A percentile compares a stretch with the other conserved stretches of the same genome.
These are phyloP conservation scores for Pycnomerus fuliginosus DNA, from an alignment of 2,888 invertebrate genomes.

Conservation along the genomic window DNA sequence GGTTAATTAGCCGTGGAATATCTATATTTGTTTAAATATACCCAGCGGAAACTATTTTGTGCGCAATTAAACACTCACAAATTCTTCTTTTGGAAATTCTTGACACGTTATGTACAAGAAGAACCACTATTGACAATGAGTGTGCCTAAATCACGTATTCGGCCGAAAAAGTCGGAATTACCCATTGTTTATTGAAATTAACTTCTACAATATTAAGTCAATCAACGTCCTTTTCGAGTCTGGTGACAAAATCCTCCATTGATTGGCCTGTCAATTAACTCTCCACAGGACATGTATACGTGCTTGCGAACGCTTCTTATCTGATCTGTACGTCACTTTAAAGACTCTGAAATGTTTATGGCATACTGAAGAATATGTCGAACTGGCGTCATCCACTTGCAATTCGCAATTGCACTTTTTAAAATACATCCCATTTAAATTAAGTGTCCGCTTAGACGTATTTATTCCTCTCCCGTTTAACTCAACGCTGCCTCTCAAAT, in stretches of 20 bases:
- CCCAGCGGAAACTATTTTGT: too few species aligned
- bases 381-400: conserved; percentile 48
- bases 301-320: conserved; percentile 54
- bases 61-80: too few species aligned
- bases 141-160: conserved; percentile 43
- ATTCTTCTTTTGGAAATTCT: too few species aligned
- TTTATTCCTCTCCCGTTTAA: too few species aligned
- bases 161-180: conserved; percentile 42
- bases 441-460: too few species aligned
- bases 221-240: conserved; percentile 50
- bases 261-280: conserved; percentile 55
- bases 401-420: conserved; percentile 44
- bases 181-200: conserved; percentile 54
- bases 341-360: conserved; percentile 51
- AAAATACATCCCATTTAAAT: too few species aligned
- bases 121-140: too few species aligned
- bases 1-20: too few species aligned
- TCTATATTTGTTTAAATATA: too few species aligned
- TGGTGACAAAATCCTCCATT: conserved; percentile 54
- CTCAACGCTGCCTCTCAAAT: too few species aligned
- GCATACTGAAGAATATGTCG: conserved; percentile 50
- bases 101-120: too few species aligned
- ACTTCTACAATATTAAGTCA: conserved; percentile 52
- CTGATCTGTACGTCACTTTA: conserved; percentile 51
- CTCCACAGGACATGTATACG: conserved; percentile 53